These are phyloP conservation scores for Sminthurinus aureus DNA, from an alignment of 2,888 invertebrate species.

Conservation along the genomic window DNA sequence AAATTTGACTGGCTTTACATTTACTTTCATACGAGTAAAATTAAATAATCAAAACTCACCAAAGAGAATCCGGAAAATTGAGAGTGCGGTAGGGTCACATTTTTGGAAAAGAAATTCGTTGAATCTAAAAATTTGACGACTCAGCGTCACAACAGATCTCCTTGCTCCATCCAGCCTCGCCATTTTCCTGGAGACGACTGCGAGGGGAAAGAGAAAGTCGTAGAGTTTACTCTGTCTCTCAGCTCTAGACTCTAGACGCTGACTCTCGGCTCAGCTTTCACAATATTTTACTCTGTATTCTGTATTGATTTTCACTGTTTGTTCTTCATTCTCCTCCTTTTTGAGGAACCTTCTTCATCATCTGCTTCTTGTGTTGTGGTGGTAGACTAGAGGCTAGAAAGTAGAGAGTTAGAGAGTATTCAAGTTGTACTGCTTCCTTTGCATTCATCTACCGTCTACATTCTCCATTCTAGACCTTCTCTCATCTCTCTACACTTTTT, in stretches of 20 bases:
- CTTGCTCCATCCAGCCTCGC: conserved; percentile 22
- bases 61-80: conserved; percentile 79
- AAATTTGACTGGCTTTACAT: not conserved
- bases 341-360: not conserved
- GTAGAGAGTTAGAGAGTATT: not conserved
- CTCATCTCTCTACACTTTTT: not conserved
- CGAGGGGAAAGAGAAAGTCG: not conserved
- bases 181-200: conserved; percentile 18
- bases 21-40: not conserved
- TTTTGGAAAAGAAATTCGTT: conserved; percentile 46
- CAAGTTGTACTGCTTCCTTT: not conserved
- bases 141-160: not conserved
- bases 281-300: not conserved
- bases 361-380: not conserved
- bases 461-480: not conserved
- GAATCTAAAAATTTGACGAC: not conserved
- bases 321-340: not conserved
- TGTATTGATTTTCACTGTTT: conserved; percentile 28
- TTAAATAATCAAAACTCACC: conserved; percentile 69
- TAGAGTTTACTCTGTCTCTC: not conserved
- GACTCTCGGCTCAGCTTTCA: no score
- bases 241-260: no score
- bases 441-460: not conserved
- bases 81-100: conserved; percentile 77
- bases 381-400: no score